phyloP scores from a whole-genome alignment of 2,113 vertebrate genomes.

The Sturnus vulgaris region DNA sequence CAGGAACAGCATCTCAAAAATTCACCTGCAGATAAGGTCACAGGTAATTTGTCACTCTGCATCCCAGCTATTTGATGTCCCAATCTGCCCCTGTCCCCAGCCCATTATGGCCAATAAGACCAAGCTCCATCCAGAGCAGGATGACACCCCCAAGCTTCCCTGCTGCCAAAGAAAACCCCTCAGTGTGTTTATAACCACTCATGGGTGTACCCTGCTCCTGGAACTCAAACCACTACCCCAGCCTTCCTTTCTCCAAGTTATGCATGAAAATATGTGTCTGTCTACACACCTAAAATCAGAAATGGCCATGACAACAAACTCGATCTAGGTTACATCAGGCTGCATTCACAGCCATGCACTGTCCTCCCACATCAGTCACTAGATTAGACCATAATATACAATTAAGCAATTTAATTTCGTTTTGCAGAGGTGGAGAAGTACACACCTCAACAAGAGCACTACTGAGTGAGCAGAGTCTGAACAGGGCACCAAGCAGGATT shows the following conservation, averaged over 20 bases:
- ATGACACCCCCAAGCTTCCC: background rate
- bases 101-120: rapidly evolving
- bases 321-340: background rate
- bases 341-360: background rate
- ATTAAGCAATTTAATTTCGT: background rate
- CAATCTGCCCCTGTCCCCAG: background rate
- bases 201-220: too few relatives aligned
- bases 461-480: background rate
- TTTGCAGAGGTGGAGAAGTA: background rate
- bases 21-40: background rate
- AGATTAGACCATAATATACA: background rate
- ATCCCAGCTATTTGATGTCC: background rate
- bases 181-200: background rate
- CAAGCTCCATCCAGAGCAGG: background rate
- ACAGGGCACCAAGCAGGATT: background rate
- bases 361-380: background rate
- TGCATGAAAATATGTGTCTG: background rate
- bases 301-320: background rate
- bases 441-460: background rate
- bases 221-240: background rate
- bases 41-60: background rate
- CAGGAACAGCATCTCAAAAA: background rate
- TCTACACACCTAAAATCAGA: background rate
- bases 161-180: background rate
- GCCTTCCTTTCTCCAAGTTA: background rate